Base-by-base conservation (phyloP, 2,113 vertebrate species). In the Gallinago media region DNA sequence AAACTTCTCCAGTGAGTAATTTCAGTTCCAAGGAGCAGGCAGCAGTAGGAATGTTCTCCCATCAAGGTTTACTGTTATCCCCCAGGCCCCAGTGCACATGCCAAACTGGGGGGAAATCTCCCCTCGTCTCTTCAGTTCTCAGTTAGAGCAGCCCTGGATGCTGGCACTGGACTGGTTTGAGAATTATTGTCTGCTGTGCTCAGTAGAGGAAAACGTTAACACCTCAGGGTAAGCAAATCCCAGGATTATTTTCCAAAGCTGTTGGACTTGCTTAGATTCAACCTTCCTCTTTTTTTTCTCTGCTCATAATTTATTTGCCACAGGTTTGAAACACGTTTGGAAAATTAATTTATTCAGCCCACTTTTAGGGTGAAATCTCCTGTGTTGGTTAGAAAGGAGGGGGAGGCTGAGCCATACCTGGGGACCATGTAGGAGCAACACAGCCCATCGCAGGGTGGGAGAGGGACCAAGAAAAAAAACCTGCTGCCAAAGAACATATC, bases 221-320 rank as follows among this genome's bases (percentile, higher is more conserved):
- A 50, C 79, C 79, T 65, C 65, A 3, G 95, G 77, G 54, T n/a
- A 72, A 84, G 54, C 72, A 77, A 95, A 94, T 46, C 92, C 79
- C 84, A 71, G 82, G 56, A 82, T 89, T 81, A 34, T 89, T 96
- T 88, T 82, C 85, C 46, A 31, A 73, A 91, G 65, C 90, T 93
- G 58, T 94, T 93, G 42, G 77, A 26, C 36, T 68, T 58, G 52
- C 78, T 36, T n/a, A 13, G 27, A 27, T 92, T 82, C 59, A 63
- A 4, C 52, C 85, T 72, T 55, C 0, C 61, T 34, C 47, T 54
- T 71, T 56, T 54, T 78, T 63, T 79, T 86, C 59, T 20, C 47
- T n/a, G 71, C 78, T 67, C 49, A 4, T n/a, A 4, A 12, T 81
- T 68, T 90, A 46, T 76, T 90, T 84, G 66, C 56, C 49, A 38